phyloP scores from a whole-genome alignment of 1,140 invertebrate species.

The Euschistus heros region DNA sequence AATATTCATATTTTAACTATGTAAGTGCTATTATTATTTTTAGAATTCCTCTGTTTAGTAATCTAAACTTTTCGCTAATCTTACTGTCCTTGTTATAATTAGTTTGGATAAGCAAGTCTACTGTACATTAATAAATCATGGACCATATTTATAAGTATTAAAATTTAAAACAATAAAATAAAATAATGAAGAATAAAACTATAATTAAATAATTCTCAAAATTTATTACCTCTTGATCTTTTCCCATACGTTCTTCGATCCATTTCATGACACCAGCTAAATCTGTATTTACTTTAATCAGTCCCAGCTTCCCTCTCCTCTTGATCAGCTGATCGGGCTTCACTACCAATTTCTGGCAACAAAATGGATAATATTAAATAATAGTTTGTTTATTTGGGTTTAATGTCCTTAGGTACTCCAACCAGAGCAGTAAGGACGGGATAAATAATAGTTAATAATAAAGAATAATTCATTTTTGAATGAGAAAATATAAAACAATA shows the following conservation, averaged over 20 bases:
- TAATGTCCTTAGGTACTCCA: no score
- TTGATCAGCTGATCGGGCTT: conserved; percentile 99
- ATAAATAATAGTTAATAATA: no score
- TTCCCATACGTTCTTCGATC: conserved; percentile 76
- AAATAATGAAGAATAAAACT: not conserved
- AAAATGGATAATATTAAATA: conserved; percentile 6
- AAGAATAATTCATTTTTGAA: no score
- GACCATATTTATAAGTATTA: not conserved
- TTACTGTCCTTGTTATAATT: no score
- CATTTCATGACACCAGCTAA: conserved; percentile 69
- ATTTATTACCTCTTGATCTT: conserved; percentile 64
- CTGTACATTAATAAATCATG: not conserved
- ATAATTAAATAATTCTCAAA: conserved; percentile 4
- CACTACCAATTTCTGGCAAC: conserved; percentile 73
- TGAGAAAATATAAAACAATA: no score
- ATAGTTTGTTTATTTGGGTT: no score
- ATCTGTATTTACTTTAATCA: conserved; percentile 90
- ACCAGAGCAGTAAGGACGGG: no score
- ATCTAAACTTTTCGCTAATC: no score
- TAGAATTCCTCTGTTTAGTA: no score
- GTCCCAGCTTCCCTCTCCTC: conserved; percentile 87
- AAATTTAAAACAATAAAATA: no score
- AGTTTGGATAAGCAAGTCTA: not conserved
- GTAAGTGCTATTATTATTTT: no score
- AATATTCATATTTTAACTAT: no score